A percentile compares a stretch with the other conserved stretches of the same genome.
Conservation (phyloP, 53 echinoderm and acorn worm species). For the Apostichopus leukothele region DNA sequence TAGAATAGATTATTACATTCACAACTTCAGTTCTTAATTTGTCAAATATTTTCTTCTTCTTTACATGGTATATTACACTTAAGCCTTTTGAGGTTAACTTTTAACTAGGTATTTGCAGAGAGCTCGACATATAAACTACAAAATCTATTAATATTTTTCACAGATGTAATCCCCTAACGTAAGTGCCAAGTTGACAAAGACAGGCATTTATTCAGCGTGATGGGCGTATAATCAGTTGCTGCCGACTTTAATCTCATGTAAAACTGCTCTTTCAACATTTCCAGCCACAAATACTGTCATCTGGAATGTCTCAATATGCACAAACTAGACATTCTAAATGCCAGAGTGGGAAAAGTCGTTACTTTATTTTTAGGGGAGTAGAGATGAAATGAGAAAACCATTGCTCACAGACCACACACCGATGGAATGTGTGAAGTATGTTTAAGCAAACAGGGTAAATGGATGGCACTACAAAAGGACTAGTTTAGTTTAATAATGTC, state of each 20-base stretch:
- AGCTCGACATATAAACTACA: no score
- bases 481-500: neutral
- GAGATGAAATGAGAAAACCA: neutral
- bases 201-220: neutral
- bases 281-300: neutral
- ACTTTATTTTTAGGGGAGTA: slow-evolving; percentile 15
- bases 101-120: no score
- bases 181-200: neutral
- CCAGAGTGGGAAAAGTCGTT: slow-evolving; percentile 21
- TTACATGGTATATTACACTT: no score
- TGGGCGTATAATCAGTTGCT: neutral
- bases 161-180: neutral
- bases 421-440: slow-evolving; percentile 4
- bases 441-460: slow-evolving; percentile 23
- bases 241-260: slow-evolving; percentile 7
- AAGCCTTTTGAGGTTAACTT: no score
- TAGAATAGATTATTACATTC: no score
- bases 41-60: no score
- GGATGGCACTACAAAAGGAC: neutral
- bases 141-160: neutral
- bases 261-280: slow-evolving; percentile 20
- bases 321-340: slow-evolving; percentile 41
- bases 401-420: slow-evolving; percentile 29
- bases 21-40: no score
- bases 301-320: slow-evolving; percentile 31